Conservation (phyloP, 2,888 invertebrate genomes). For the Acronicta leporina region DNA sequence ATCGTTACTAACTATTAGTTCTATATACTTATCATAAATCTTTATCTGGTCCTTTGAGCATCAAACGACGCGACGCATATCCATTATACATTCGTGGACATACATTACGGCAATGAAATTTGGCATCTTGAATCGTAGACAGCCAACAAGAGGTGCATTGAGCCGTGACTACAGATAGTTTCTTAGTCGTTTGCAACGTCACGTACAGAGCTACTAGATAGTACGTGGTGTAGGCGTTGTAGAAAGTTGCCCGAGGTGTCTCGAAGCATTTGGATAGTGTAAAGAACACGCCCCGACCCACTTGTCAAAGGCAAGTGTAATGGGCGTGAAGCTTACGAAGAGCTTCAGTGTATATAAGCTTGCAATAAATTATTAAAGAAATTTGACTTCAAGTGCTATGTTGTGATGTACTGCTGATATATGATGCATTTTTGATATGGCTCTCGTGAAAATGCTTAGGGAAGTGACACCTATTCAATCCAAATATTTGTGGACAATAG, state of each 20-base stretch:
- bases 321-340: conserved; percentile 11
- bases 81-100: not conserved
- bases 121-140: not conserved
- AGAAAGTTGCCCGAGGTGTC: conserved; percentile 37
- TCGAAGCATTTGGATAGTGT: conserved; percentile 31
- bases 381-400: not conserved
- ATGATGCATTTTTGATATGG: not conserved
- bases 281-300: conserved; percentile 23
- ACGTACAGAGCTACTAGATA: conserved; percentile 43
- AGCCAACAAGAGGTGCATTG: conserved; percentile 22
- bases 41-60: not conserved
- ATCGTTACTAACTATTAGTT: too few relatives aligned
- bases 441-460: not conserved
- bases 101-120: conserved; percentile 1
- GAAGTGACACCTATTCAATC: not conserved
- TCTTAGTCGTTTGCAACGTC: conserved; percentile 37
- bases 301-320: conserved; percentile 36
- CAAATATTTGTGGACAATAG: too few relatives aligned
- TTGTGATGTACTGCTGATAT: not conserved
- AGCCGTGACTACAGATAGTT: conserved; percentile 23
- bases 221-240: conserved; percentile 43
- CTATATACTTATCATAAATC: not conserved
- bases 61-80: not conserved
- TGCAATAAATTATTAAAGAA: conserved; percentile 7
- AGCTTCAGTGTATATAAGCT: conserved; percentile 3